Evolutionary conservation across 2,797 vertebrate species (phyloP), one percentile per base, ranked within the genome.

Genomic region (Peromyscus aztecus): DNA sequence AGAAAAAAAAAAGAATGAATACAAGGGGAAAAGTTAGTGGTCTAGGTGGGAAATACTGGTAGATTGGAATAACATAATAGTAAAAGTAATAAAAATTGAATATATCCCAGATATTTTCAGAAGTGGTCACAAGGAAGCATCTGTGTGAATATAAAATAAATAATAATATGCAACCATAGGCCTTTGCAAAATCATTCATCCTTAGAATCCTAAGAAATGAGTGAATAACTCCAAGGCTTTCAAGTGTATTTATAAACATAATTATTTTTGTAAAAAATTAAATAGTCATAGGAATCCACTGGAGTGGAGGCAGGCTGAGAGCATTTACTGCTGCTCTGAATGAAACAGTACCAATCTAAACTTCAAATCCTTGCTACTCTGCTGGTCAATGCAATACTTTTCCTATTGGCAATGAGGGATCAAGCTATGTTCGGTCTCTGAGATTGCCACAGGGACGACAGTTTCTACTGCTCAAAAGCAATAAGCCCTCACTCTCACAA

Each of bases 401-500:
- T 52, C 7, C 6, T 86, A 82, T 49, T 34, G 55, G 86, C 17
- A 14, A 14, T 52, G 86, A 92, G n/a, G n/a, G 34, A 71, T 88
- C 59, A 82, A 27, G 40, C 76, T 85, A 82, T n/a, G 49, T 61
- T 57, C 43, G 37, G 24, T 8, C 59, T 92, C 40, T 69, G 65
- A 40, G 14, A 82, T 43, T 91, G 69, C 89, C 87, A 75, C 4
- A 37, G 49, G 57, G 23, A 43, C 29, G 61, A 6, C 46, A 59
- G 34, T 59, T 86, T 92, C 59, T 89, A 27, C 83, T 31, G 0
- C 65, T 65, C 90, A 91, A 86, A 96, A 49, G 19, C 10, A 57
- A 52, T 92, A 92, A 95, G 46, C 34, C 31, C 78, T 89, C 90
- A 63, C 13, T 83, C 90, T 89, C 67, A 83, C 12, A 80, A 91